Evolutionary conservation across 2,797 vertebrate genomes (phyloP), one percentile per base, ranked within the genome.

Genomic region (Onychomys leucogaster): DNA sequence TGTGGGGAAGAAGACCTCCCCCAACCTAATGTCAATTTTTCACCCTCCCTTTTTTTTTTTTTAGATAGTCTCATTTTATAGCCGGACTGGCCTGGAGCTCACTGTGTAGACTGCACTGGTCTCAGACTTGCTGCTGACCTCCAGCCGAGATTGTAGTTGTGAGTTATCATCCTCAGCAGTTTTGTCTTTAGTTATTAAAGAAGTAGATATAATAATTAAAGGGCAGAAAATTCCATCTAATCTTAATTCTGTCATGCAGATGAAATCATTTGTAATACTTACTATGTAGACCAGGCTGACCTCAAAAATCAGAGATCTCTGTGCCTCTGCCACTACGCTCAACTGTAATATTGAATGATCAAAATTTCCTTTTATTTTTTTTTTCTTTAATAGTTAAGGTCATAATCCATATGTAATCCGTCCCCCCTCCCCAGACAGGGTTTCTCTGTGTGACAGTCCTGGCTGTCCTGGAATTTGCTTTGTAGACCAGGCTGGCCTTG

Each of bases 161-260:
- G 32, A 43, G 23, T 81, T 86, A 0, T 12, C 37, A 55, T 5
- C 11, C 16, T 23, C 29, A 77, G 8, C 27, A 43, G 0, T 91
- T 91, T 59, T 88, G 65, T 85, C 73, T 57, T 46, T 63, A 49
- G 65, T 77, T 89, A 77, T 85, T 89, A 88, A 95, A 89, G 43
- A 82, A 90, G 55, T 80, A 49, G 13, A 73, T 16, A 73, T 63
- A 90, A 78, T 21, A 88, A 86, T 67, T 43, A 86, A 75, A 16
- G 59, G 89, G 46, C 17, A 77, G n/a, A 86, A 88, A 71, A 10
- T 37, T 34, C 55, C 21, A 75, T 0, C 52, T 77, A 82, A 8
- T 52, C 41, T 91, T 71, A 55, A 73, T 77, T 10, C 5, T 95
- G 0, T 92, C 37, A 67, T 73, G 46, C 11, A 61, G 27, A 41